Evolutionary conservation across 2,797 vertebrate genomes (phyloP), one percentile per base, ranked within the genome.

Genomic region (Siniperca scherzeri): DNA sequence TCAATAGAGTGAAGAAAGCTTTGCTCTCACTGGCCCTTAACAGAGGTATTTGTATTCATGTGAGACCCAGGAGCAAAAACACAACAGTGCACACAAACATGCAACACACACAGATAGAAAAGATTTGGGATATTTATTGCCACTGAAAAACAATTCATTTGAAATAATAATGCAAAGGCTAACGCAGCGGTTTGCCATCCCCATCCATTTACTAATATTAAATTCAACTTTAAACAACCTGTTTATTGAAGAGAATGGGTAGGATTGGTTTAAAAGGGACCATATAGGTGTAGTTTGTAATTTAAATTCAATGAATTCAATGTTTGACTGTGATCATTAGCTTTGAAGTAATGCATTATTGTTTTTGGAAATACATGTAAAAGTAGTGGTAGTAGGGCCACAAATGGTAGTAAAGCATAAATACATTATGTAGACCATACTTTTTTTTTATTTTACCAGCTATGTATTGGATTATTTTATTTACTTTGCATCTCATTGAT

Each of bases 1-100:
- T 95, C 94, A 94, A 96, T 95, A 95, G 92, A 94, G 92, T 93
- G 92, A 91, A 92, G 94, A 93, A 93, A 94, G 93, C 90, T 84
- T 38, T 68, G 88, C 87, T 93, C 88, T 89, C 86, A 74, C 89
- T 90, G 90, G 92, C 91, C 84, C 94, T 92, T 87, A 92, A 92
- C 92, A 92, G 89, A 93, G 91, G 94, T 88, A 96, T 96, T 95
- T 94, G 93, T 94, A 94, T 95, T 93, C 96, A 94, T 93, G 91
- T 91, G 95, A 96, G 94, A 94, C 90, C 88, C 83, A 57, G 83
- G 85, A 84, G 81, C 78, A 77, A 83, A 80, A 52, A 80, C 69
- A 84, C 83, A 87, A 44, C 65, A 46, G 71, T 42, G 60, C 69
- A 80, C 79, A 61, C 77, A 65, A 46, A 73, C 74, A 85, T 22